Base-by-base conservation (phyloP, 2,113 vertebrate species). In the Solea solea region DNA sequence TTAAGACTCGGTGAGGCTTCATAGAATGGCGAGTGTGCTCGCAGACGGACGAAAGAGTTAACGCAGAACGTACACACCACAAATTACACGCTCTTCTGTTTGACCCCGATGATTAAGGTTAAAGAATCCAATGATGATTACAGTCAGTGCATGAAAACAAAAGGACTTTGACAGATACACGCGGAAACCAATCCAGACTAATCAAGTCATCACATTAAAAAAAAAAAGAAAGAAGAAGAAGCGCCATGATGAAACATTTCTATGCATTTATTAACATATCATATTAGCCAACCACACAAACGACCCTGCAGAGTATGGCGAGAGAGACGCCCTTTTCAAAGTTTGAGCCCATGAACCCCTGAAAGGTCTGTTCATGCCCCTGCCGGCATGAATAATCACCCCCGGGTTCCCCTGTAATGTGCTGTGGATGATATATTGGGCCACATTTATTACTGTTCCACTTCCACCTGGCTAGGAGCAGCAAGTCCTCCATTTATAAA, bases 391-490 rank as follows among this genome's bases (percentile, higher is more conserved):
- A 94, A 90, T 93, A 88, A 91, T 92, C 87, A 88, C 87, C 86
- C 90, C 84, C 77, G 81, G 34, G 86, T 88, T 88, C 70, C 81
- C 82, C 82, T 86, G 86, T 90, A 93, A 92, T 88, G 87, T 90
- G 86, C 88, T 85, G 78, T 53, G 54, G 87, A 93, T 93, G 92
- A 93, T 91, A 82, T 90, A 91, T 92, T 81, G 87, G 81, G 76
- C 86, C 90, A 86, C 92, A 90, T 93, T 91, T 93, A 92, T 93
- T 92, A 93, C 89, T 80, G 88, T 84, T 89, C 79, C 8, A 86
- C 89, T 90, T 86, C 88, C 90, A 93, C 90, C 91, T 91, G 86
- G 90, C 89, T 86, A 86, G 81, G 72, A 90, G 86, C 86, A 85
- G 87, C 81, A 80, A 88, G 88, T 65, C 87, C 66, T 80, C 78